Percentiles rank a stretch among this genome's conserved stretches.
These are phyloP conservation scores for Prunella himalayana DNA, from an alignment of 2,113 vertebrate genomes.

Conservation along the genomic window DNA sequence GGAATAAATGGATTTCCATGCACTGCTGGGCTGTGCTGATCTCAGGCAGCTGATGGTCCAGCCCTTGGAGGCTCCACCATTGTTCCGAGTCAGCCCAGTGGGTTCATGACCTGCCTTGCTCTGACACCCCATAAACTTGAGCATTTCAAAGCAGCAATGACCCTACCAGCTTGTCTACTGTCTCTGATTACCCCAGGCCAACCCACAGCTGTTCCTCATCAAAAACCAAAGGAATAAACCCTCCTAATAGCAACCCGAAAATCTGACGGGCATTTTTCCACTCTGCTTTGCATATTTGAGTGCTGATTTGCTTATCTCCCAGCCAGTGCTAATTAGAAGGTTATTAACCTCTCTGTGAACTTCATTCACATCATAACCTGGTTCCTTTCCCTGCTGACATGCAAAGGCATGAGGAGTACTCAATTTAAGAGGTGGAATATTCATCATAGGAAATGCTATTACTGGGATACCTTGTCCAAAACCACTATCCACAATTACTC, in stretches of 20 bases:
- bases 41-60: background rate
- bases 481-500: background rate
- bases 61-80: background rate
- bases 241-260: background rate
- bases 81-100: background rate
- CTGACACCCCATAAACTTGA: conserved; percentile 22
- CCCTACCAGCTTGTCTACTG: conserved; percentile 13
- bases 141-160: conserved; percentile 34
- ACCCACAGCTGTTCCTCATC: background rate
- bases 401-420: conserved; percentile 43
- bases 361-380: conserved; percentile 28
- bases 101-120: background rate
- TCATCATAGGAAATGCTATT: background rate
- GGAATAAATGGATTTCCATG: background rate
- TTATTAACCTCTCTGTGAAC: conserved; percentile 49
- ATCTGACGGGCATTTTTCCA: background rate
- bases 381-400: conserved; percentile 3
- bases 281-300: background rate
- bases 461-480: background rate
- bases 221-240: background rate
- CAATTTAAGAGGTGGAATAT: background rate
- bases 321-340: conserved; percentile 14
- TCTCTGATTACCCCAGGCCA: conserved; percentile 15
- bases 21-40: background rate
- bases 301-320: conserved; percentile 15